phyloP scores from a whole-genome alignment of 2,113 vertebrate genomes.

The Turdus rufiventris region DNA sequence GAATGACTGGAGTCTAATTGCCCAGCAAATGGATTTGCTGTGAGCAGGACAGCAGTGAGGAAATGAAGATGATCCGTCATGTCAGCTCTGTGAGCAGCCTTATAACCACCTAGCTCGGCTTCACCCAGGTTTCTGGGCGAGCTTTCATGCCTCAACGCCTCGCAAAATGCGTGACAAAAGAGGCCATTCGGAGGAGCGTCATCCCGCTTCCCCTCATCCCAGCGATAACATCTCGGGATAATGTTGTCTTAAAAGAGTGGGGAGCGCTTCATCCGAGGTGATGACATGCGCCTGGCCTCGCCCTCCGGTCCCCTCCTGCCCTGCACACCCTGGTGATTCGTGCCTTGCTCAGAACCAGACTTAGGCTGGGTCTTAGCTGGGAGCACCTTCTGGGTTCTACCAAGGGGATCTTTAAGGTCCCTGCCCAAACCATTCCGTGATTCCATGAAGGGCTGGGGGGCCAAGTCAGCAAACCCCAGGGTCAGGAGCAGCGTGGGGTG shows the following conservation, averaged over 20 bases:
- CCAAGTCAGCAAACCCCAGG: background rate
- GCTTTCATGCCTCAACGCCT: constrained; percentile 29
- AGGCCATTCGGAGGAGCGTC: background rate
- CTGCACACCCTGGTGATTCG: rapidly evolving
- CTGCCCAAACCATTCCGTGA: too few relatives aligned
- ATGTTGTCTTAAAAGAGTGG: background rate
- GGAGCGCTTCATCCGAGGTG: background rate
- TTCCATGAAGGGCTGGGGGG: too few relatives aligned
- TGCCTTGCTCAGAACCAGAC: background rate
- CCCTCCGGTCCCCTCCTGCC: background rate
- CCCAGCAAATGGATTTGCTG: constrained; percentile 51
- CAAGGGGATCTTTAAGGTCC: too few relatives aligned
- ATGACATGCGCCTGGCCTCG: rapidly evolving
- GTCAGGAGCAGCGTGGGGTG: rapidly evolving
- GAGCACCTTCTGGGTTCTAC: too few relatives aligned
- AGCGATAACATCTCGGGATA: background rate
- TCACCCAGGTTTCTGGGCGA: background rate
- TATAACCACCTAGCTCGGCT: background rate
- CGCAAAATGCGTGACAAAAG: constrained; percentile 36
- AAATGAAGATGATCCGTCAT: constrained; percentile 48
- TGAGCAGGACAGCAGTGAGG: background rate
- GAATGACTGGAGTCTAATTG: constrained; percentile 38
- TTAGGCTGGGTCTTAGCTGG: background rate
- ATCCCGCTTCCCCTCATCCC: background rate
- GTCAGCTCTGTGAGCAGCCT: background rate